Percentiles rank a stretch among this genome's conserved stretches.
Evolutionary conservation across 2,797 vertebrate species (phyloP).

Genomic region (Microctenopoma lineatum): DNA sequence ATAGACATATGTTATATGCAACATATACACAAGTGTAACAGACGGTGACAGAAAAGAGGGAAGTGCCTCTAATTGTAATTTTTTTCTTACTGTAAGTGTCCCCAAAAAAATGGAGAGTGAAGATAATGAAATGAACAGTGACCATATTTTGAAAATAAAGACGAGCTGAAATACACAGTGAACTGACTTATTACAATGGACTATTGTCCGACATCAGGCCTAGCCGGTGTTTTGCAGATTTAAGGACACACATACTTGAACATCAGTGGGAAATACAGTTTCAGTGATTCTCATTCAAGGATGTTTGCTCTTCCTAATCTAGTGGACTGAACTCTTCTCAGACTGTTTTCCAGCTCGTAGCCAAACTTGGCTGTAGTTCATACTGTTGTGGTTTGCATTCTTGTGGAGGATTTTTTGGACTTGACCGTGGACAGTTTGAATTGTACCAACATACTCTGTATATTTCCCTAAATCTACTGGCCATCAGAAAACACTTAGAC

Average conservation of each 20-base stretch:
- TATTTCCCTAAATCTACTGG: conserved; percentile 64
- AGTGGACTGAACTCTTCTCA: conserved; percentile 52
- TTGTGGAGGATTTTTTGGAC: conserved; percentile 64
- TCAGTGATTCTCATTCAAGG: conserved; percentile 33
- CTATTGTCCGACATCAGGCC: conserved; percentile 20
- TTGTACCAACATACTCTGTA: conserved; percentile 56
- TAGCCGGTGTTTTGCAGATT: conserved; percentile 6
- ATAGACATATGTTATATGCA: too few species aligned
- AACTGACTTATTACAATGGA: conserved; percentile 7
- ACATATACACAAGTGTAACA: too few species aligned
- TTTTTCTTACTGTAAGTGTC: conserved; percentile 6
- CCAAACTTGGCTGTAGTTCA: conserved; percentile 51
- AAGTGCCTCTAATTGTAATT: conserved; percentile 25
- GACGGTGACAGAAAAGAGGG: conserved; percentile 52
- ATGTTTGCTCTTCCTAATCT: conserved; percentile 60
- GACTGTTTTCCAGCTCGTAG: conserved; percentile 55
- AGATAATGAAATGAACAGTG: conserved; percentile 3
- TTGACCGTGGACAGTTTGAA: conserved; percentile 63
- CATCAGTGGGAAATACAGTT: conserved; percentile 22
- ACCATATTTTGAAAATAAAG: neutral
- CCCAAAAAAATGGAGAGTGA: neutral
- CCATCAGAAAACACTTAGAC: conserved; percentile 71
- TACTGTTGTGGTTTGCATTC: conserved; percentile 68
- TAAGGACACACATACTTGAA: conserved; percentile 24
- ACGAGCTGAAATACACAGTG: neutral